Conservation (phyloP, 2,888 invertebrate species). For the Geophilus truncorum region DNA sequence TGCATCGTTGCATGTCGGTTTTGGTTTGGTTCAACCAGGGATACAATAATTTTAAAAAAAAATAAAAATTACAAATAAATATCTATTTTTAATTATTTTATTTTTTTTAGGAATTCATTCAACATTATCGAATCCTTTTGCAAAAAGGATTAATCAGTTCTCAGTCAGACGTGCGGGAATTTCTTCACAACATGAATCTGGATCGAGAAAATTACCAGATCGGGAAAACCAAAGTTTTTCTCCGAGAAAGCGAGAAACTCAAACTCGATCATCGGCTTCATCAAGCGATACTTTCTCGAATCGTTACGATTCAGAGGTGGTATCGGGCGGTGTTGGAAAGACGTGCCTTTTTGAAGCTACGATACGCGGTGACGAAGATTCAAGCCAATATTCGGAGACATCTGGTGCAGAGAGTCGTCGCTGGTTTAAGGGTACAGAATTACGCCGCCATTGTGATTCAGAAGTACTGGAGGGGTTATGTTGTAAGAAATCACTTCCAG, state of each 20-base stretch:
- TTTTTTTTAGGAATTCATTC: slow-evolving; percentile 68
- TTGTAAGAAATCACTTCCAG: slow-evolving; percentile 62
- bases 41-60: neutral
- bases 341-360: slow-evolving; percentile 67
- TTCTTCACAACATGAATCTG: slow-evolving; percentile 74
- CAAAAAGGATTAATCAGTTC: slow-evolving; percentile 79
- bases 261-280: slow-evolving; percentile 86
- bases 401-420: slow-evolving; percentile 56
- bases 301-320: slow-evolving; percentile 87
- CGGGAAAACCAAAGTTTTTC: slow-evolving; percentile 81
- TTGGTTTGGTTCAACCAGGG: neutral
- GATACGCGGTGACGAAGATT: slow-evolving; percentile 67
- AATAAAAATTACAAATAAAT: no score
- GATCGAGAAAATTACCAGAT: slow-evolving; percentile 88
- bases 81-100: neutral
- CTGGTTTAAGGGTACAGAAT: slow-evolving; percentile 46
- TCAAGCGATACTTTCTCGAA: slow-evolving; percentile 88
- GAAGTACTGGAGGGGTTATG: slow-evolving; percentile 68
- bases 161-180: slow-evolving; percentile 76
- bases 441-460: slow-evolving; percentile 64
- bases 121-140: slow-evolving; percentile 81
- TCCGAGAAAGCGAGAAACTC: slow-evolving; percentile 89
- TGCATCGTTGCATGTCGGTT: neutral
- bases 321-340: slow-evolving; percentile 75
- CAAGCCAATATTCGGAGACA: slow-evolving; percentile 66